These are phyloP conservation scores for Catocala fraxini DNA, from an alignment of 2,888 invertebrate species.

Conservation along the genomic window DNA sequence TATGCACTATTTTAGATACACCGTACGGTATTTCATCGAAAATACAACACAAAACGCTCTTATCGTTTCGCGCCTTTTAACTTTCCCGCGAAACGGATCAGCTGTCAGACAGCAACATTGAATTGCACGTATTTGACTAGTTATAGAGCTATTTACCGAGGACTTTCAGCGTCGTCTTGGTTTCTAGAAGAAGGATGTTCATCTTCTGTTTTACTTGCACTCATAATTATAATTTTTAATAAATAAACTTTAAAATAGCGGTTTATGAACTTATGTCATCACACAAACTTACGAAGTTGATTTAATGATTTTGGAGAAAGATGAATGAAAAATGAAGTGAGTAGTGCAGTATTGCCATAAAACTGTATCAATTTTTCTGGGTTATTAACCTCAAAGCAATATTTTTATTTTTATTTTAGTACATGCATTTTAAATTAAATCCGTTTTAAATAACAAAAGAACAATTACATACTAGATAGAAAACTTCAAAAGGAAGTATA, in stretches of 20 bases:
- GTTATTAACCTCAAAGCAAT: no score
- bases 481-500: no score
- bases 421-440: no score
- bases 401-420: no score
- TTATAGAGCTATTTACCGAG: conserved; percentile 66
- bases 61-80: conserved; percentile 77
- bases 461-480: no score
- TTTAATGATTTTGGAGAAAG: conserved; percentile 1
- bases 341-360: not conserved
- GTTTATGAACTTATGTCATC: conserved; percentile 20
- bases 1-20: conserved; percentile 40
- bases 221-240: conserved; percentile 61
- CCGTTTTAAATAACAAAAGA: no score
- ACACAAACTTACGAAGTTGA: conserved; percentile 18
- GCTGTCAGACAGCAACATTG: conserved; percentile 73
- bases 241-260: conserved; percentile 22
- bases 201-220: conserved; percentile 61
- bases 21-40: conserved; percentile 10
- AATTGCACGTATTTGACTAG: conserved; percentile 42
- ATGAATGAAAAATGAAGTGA: not conserved
- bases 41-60: conserved; percentile 29
- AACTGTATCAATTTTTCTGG: no score
- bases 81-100: conserved; percentile 82
- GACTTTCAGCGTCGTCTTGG: conserved; percentile 67
- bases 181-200: conserved; percentile 56